Base-by-base conservation (phyloP, 2,113 vertebrate species). In the Ibidorhyncha struthersii region DNA sequence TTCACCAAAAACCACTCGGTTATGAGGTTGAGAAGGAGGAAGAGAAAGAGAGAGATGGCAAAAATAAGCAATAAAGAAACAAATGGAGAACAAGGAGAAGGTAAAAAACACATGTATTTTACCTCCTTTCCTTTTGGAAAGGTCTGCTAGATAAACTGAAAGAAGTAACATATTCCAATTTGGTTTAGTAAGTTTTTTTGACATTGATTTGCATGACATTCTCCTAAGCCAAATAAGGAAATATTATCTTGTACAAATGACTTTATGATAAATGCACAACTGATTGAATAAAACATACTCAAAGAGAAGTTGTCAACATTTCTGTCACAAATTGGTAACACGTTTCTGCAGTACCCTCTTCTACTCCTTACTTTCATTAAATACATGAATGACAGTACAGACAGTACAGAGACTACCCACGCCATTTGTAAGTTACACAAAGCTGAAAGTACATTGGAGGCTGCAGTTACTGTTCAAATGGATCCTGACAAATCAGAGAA, bases 231-330 rank as follows among this genome's bases (percentile, higher is more conserved):
- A 82, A 87, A 95, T 47, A 81, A 71, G 30, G 45, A 94, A 84
- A 78, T 66, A 74, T 12, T 83, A 15, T 59, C 45, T 89, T 59
- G 77, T 89, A 84, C 47, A 94, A 86, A 81, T 82, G n/a, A 84
- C 32, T 72, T 27, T 71, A 30, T 65, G 81, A 93, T 74, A 96
- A 93, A 96, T 56, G 9, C 26, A 67, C 23, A 89, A 84, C 14
- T 67, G 34, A 67, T 50, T 84, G 47, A 66, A 96, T 82, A 85
- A 85, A 71, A 43, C 14, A 27, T 25, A 41, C 50, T 78, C 14
- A 40, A 41, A 84, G 72, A 74, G 59, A 89, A 74, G 56, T 74
- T 91, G 56, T 91, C 77, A 91, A 89, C n/a, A 40, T 95, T 95
- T 63, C 50, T 58, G 59, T 93, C 72, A 76, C 52, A 94, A 89